Base-by-base conservation (phyloP, 2,113 vertebrate species). In the Corydoras maculifer region DNA sequence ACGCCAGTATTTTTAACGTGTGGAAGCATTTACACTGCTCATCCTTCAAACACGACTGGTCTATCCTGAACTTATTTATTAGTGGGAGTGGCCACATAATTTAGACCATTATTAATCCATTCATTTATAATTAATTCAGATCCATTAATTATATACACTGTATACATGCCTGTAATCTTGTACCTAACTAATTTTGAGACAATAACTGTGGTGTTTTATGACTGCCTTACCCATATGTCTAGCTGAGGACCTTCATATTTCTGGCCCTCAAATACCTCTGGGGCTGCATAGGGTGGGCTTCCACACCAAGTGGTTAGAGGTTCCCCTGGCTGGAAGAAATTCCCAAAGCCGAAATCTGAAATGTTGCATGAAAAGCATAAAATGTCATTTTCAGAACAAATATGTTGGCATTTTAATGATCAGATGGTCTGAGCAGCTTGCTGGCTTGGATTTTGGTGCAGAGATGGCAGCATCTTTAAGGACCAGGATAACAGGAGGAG, bases 161-260 rank as follows among this genome's bases (percentile, higher is more conserved):
- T 25, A 25, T 25, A 25, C 18, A 25, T 25, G 18, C 18, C 18
- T 25, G 18, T 25, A 25, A 1, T 25, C 18, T 25, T 25, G 18
- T 25, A 25, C 18, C 18, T 25, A 25, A 25, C 18, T 25, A 25
- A 25, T 25, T 25, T 25, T 25, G 18, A 25, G 18, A 25, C 18
- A 25, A 25, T 25, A 25, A 25, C 18, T 68, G 54, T 25, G n/a
- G 1, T 49, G 49, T 30, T 25, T 25, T 8, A 43, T 29, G 8
- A n/a, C 8, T 61, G 3, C 35, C 81, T 81, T 92, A 99, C 97
- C 97, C 97, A 99, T 76, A 99, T 98, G 82, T 99, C 97, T 81
- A 99, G 92, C 87, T 98, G 96, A 11, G 97, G 97, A 68, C 96
- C 97, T 85, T 99, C 97, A 9, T 99, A 98, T 64, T 98, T 94